Percentiles rank a stretch among this genome's conserved stretches.
Evolutionary conservation across 64 coral and sea anemone genomes (phyloP).

Genomic region (Montipora efflorescens): DNA sequence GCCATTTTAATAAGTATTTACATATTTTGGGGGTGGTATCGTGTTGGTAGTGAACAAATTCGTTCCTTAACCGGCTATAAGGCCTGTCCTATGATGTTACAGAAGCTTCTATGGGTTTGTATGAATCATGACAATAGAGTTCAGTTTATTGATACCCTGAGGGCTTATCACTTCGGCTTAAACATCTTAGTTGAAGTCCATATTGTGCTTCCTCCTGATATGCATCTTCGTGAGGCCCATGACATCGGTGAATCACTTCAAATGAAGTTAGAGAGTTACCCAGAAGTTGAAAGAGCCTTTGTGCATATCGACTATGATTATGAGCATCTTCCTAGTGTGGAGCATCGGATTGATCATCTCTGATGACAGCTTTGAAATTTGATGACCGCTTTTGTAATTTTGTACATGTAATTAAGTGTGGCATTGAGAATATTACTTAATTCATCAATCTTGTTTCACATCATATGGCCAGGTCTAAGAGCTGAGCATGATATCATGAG

Average conservation of each 20-base stretch:
- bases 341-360: conserved; percentile 73
- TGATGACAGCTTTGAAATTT: neutral
- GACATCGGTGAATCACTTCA: conserved; percentile 98
- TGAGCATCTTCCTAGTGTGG: conserved; percentile 77
- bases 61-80: conserved; percentile 81
- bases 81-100: conserved; percentile 78
- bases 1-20: conserved; percentile 96
- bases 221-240: conserved; percentile 92
- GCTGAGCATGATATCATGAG: too few species aligned
- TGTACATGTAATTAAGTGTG: too few species aligned
- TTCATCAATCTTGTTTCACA: too few species aligned
- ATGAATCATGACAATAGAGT: conserved; percentile 83
- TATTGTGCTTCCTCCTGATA: conserved; percentile 87
- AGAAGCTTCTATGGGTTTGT: conserved; percentile 88
- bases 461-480: too few species aligned
- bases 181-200: conserved; percentile 96
- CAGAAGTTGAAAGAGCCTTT: conserved; percentile 95
- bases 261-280: conserved; percentile 86
- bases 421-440: too few species aligned
- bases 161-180: conserved; percentile 94
- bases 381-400: too few species aligned
- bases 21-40: conserved; percentile 91
- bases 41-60: conserved; percentile 80
- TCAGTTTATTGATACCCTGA: conserved; percentile 94
- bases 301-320: conserved; percentile 99